Evolutionary conservation across 2,888 invertebrate genomes (phyloP).

Genomic region (Hydrotaea cyrtoneurina): DNA sequence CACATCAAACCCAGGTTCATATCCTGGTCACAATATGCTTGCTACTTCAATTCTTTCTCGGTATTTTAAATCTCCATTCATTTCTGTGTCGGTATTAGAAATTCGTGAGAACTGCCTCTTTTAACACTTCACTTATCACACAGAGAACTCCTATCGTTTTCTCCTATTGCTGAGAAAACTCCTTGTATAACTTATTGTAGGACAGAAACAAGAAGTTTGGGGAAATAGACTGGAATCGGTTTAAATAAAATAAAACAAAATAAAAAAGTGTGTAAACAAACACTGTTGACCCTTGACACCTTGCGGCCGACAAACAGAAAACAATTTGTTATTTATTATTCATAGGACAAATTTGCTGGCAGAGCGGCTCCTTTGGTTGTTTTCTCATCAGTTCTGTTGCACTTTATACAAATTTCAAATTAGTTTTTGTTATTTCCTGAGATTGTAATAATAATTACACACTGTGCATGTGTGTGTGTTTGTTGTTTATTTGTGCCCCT

Average conservation of each 20-base stretch:
- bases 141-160: no score
- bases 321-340: background rate
- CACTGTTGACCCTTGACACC: background rate
- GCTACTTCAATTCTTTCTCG: no score
- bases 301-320: background rate
- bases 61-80: no score
- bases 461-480: background rate
- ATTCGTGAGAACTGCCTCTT: no score
- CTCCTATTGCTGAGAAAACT: background rate
- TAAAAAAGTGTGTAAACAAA: background rate
- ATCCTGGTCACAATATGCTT: no score
- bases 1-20: no score
- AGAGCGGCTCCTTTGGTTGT: background rate
- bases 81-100: no score
- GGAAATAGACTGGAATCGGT: no score
- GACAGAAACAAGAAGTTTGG: background rate
- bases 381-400: background rate
- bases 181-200: background rate
- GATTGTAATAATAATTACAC: no score
- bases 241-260: no score
- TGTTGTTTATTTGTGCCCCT: background rate
- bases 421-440: constrained; percentile 27
- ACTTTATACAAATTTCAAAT: constrained; percentile 5
- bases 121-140: no score
- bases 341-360: background rate